phyloP scores from a whole-genome alignment of 2,797 vertebrate genomes.

The Paratrypauchen microcephalus region DNA sequence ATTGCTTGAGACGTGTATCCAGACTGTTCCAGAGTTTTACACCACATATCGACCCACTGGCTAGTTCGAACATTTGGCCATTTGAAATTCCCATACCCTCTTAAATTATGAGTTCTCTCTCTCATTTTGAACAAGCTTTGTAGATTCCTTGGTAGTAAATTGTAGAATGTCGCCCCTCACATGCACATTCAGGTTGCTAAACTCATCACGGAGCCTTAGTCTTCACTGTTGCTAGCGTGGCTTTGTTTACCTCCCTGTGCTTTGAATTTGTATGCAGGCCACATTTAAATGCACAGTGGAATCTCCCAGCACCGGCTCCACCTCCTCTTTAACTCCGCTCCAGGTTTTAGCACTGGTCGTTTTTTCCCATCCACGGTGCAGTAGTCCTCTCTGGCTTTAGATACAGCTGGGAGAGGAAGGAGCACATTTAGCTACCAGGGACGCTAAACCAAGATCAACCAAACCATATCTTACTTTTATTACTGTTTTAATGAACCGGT shows the following conservation, averaged over 20 bases:
- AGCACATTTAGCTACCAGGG: constrained; percentile 79
- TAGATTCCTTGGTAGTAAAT: too few relatives aligned
- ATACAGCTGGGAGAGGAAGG: constrained; percentile 82
- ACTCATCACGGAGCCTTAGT: background rate
- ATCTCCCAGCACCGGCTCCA: constrained; percentile 41
- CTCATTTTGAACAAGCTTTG: too few relatives aligned
- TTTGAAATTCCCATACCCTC: too few relatives aligned
- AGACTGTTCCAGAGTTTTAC: too few relatives aligned
- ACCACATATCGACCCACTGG: too few relatives aligned
- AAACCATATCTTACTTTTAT: constrained; percentile 36
- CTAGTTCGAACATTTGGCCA: too few relatives aligned
- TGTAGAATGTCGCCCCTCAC: background rate
- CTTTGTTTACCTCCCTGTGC: constrained; percentile 43
- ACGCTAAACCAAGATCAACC: constrained; percentile 68
- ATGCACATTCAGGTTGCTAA: background rate
- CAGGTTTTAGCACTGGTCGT: constrained; percentile 61
- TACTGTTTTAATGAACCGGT: background rate
- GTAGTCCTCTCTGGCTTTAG: constrained; percentile 79
- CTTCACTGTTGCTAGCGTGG: constrained; percentile 3
- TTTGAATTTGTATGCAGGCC: constrained; percentile 48
- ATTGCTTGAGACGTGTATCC: too few relatives aligned
- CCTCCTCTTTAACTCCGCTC: constrained; percentile 56
- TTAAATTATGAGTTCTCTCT: too few relatives aligned
- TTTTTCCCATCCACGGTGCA: constrained; percentile 73
- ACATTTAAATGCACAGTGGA: constrained; percentile 34